phyloP scores from a whole-genome alignment of 2,888 invertebrate species.

The Atrina japonica region DNA sequence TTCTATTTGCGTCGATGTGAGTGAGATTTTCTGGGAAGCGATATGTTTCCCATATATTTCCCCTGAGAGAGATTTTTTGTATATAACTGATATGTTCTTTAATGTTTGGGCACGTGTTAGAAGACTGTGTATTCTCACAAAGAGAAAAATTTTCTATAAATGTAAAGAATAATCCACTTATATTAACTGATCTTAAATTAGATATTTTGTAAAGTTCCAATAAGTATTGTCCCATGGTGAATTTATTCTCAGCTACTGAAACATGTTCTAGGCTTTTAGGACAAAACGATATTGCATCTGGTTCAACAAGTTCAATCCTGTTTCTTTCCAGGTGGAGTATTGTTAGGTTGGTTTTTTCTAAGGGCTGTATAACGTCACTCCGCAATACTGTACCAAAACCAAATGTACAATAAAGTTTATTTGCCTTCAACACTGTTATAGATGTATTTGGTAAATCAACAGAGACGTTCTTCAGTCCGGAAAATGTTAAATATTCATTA shows the following conservation, averaged over 20 bases:
- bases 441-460: neutral
- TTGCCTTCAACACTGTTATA: neutral
- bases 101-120: too few relatives aligned
- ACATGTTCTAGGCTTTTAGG: neutral
- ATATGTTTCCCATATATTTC: too few relatives aligned
- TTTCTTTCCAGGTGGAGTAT: slow-evolving; percentile 1
- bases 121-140: neutral
- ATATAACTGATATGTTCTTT: too few relatives aligned
- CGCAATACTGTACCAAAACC: neutral
- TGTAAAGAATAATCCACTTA: neutral
- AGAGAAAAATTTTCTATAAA: neutral
- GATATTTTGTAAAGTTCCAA: neutral
- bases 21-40: too few relatives aligned
- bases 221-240: slow-evolving; percentile 2
- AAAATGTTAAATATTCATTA: slow-evolving; percentile 5
- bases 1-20: too few relatives aligned
- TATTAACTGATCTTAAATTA: neutral
- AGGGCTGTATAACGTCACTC: neutral
- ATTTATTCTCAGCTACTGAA: neutral
- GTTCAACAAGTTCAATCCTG: slow-evolving; percentile 3
- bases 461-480: neutral
- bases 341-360: slow-evolving; percentile 1
- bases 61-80: too few relatives aligned
- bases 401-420: slow-evolving; percentile 21
- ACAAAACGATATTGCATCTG: neutral